Conservation (phyloP, 2,113 vertebrate species). For the Sylvia atricapilla region DNA sequence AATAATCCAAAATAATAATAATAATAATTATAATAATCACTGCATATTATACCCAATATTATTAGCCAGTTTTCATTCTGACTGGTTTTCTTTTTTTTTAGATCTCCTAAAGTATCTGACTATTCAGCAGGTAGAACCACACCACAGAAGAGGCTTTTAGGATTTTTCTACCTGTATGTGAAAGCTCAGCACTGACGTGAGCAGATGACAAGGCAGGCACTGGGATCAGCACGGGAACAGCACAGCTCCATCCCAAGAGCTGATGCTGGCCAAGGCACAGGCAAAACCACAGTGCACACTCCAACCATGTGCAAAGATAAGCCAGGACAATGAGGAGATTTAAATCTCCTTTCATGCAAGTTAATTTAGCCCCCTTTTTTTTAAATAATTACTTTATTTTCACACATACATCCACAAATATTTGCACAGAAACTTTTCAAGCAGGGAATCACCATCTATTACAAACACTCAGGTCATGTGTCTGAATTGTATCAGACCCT, state of each 20-base stretch:
- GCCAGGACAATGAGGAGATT: background rate
- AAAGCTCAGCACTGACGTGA: background rate
- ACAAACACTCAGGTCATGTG: background rate
- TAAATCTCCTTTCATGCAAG: background rate
- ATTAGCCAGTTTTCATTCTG: background rate
- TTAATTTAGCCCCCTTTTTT: background rate
- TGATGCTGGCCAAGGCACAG: background rate
- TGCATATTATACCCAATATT: background rate
- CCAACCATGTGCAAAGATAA: background rate
- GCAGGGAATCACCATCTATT: background rate
- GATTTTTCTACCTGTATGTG: background rate
- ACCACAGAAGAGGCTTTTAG: background rate
- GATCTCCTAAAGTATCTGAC: background rate
- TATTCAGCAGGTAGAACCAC: background rate
- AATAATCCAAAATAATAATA: too few relatives aligned
- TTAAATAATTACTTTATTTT: background rate
- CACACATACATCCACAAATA: background rate
- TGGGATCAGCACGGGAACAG: background rate
- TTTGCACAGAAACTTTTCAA: background rate
- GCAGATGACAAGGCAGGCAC: background rate
- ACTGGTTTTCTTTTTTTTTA: background rate
- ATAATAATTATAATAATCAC: too few relatives aligned
- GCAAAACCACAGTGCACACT: background rate
- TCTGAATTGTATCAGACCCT: background rate
- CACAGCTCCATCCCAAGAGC: background rate